Conservation (phyloP, 2,888 invertebrate genomes). For the Diplazon laetatorius region DNA sequence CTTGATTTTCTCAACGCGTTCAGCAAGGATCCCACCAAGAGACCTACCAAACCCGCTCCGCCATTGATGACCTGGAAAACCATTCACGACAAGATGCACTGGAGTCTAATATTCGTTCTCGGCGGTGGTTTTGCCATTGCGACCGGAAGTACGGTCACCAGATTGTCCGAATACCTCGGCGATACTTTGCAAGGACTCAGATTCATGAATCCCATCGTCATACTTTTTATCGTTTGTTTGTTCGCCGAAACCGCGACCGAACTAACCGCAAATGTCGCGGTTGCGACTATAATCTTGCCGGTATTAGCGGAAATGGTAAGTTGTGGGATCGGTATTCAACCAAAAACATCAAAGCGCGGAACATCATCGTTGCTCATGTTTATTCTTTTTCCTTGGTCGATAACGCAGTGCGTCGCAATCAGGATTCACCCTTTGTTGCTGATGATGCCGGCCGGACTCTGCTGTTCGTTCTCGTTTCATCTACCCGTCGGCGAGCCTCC, state of each 20-base stretch:
- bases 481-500: constrained; percentile 97
- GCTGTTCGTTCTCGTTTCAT: constrained; percentile 96
- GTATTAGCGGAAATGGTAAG: constrained; percentile 91
- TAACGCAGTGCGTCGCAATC: constrained; percentile 86
- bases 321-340: constrained; percentile 10
- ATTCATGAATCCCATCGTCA: constrained; percentile 85
- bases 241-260: constrained; percentile 93
- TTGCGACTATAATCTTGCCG: constrained; percentile 93
- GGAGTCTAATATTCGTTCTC: constrained; percentile 94
- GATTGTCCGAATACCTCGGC: constrained; percentile 91
- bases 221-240: constrained; percentile 90
- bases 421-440: constrained; percentile 93
- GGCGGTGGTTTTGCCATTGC: constrained; percentile 97
- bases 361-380: constrained; percentile 50
- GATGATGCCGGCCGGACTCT: constrained; percentile 94
- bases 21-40: constrained; percentile 83
- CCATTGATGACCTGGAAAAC: constrained; percentile 93
- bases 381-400: constrained; percentile 48
- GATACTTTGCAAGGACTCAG: constrained; percentile 87
- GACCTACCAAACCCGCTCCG: constrained; percentile 87
- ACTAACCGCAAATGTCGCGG: constrained; percentile 95
- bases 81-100: constrained; percentile 93
- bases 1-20: constrained; percentile 90
- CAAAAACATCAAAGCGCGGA: neutral
- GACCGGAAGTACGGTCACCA: constrained; percentile 91